phyloP scores from a whole-genome alignment of 2,888 invertebrate genomes.

The Theodoxus fluviatilis region DNA sequence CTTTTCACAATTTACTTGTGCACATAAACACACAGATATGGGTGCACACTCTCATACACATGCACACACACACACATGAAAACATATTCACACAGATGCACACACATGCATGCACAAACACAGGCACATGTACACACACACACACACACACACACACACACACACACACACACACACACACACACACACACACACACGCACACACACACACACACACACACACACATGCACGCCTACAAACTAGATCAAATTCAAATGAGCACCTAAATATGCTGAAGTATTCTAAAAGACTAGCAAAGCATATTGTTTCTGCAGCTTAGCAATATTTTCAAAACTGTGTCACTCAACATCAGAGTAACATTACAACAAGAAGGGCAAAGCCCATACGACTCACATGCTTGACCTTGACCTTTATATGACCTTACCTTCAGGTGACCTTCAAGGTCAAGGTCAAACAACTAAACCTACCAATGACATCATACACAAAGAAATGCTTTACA shows the following conservation, averaged over 20 bases:
- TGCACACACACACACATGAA: background rate
- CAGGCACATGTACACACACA: background rate
- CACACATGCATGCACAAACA: background rate
- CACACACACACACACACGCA: background rate
- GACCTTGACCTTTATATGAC: too few species aligned
- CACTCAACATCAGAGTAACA: too few species aligned
- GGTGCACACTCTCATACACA: too few species aligned
- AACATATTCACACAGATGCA: background rate
- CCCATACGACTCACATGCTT: too few species aligned
- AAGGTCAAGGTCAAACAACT: too few species aligned
- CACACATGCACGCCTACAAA: background rate
- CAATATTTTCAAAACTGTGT: too few species aligned
- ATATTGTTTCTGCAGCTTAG: too few species aligned
- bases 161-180: background rate
- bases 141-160: background rate
- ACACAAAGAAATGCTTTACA: too few species aligned
- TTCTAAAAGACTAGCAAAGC: background rate
- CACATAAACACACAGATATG: too few species aligned
- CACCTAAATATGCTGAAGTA: background rate
- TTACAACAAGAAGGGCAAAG: background rate
- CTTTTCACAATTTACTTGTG: too few species aligned
- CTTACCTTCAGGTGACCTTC: too few species aligned
- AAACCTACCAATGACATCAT: too few species aligned
- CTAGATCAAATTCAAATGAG: background rate
- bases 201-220: conserved; percentile 18